A percentile compares a stretch with the other conserved stretches of the same genome.
phyloP scores from a whole-genome alignment of 2,113 vertebrate genomes.

The Myrmophylax atrothorax region DNA sequence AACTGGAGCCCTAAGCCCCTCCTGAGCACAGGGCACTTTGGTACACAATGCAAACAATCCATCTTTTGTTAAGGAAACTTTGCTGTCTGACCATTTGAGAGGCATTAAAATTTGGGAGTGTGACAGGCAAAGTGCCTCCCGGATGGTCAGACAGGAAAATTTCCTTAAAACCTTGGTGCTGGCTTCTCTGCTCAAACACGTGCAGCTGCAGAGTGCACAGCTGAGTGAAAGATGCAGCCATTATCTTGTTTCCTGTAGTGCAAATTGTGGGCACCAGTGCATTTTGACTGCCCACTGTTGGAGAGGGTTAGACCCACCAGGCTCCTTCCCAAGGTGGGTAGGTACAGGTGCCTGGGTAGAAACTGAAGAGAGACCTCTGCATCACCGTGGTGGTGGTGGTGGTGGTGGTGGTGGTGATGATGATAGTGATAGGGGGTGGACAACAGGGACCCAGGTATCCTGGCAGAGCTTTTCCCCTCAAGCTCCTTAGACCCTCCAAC shows the following conservation, averaged over 20 bases:
- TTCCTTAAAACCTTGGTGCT: not conserved
- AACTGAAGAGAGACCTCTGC: not conserved
- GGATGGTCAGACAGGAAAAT: rapidly evolving
- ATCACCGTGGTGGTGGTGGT: not conserved
- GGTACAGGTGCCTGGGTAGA: not conserved
- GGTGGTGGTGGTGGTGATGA: not conserved
- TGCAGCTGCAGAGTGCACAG: not conserved
- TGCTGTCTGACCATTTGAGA: not conserved
- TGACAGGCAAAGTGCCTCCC: not conserved
- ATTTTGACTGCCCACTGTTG: not conserved
- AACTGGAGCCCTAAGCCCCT: not conserved
- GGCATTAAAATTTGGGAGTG: not conserved
- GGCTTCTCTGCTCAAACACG: rapidly evolving
- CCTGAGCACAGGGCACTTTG: rapidly evolving
- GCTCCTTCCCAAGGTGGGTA: not conserved
- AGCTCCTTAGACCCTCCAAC: not conserved
- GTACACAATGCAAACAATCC: not conserved
- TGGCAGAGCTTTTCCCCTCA: not conserved
- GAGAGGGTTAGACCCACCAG: not conserved
- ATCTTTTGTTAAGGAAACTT: not conserved
- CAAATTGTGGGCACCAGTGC: rapidly evolving
- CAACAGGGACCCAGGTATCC: not conserved
- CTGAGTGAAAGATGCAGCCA: not conserved
- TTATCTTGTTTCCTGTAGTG: rapidly evolving
- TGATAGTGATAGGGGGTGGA: not conserved